phyloP scores from a whole-genome alignment of 2,113 vertebrate species.

The Zosterops lateralis region DNA sequence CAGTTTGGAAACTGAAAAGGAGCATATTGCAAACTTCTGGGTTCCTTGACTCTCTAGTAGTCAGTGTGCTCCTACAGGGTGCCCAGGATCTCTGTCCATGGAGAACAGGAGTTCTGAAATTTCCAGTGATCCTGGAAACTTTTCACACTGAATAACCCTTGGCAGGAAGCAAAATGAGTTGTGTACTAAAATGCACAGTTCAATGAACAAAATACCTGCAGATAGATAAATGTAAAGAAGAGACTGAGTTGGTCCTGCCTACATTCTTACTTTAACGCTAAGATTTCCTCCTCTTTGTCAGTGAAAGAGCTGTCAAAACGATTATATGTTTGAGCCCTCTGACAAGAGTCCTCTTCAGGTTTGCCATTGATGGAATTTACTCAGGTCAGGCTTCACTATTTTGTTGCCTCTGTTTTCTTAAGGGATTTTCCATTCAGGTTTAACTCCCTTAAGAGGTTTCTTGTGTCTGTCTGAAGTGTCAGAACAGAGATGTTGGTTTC shows the following conservation, averaged over 20 bases:
- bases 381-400: not conserved
- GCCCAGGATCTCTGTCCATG: not conserved
- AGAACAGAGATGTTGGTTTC: not conserved
- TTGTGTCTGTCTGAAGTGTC: not conserved
- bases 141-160: not conserved
- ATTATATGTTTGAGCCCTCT: not conserved
- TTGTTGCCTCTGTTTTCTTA: not conserved
- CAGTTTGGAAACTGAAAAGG: not conserved
- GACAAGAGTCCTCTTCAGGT: not conserved
- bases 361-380: not conserved
- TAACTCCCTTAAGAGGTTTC: not conserved
- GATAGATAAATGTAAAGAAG: not conserved
- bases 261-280: not conserved
- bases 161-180: not conserved
- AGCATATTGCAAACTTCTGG: not conserved
- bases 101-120: not conserved
- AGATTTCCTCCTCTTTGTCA: not conserved
- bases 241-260: not conserved
- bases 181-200: not conserved
- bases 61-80: not conserved
- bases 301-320: not conserved
- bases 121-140: not conserved
- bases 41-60: not conserved
- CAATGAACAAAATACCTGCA: not conserved
- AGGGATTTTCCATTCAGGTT: not conserved